Evolutionary conservation across 2,113 vertebrate species (phyloP).

Genomic region (Stomatorhinus ivindoensis): DNA sequence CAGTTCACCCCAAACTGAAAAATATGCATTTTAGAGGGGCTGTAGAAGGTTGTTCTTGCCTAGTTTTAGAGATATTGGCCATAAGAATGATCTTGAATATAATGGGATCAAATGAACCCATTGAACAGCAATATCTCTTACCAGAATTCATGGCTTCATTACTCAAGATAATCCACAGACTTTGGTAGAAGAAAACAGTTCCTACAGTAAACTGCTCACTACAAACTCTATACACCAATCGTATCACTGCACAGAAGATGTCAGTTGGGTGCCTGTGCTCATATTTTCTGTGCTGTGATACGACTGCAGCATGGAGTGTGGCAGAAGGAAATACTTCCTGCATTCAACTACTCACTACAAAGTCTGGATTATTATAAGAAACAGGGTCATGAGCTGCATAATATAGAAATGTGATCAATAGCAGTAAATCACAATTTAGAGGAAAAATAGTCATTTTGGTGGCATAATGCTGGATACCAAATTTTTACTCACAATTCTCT

Average conservation of each 20-base stretch:
- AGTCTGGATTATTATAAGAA: neutral
- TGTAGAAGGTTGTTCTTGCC: neutral
- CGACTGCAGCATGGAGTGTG: neutral
- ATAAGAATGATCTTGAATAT: neutral
- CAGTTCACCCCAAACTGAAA: neutral
- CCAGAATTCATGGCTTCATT: neutral
- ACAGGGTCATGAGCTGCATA: neutral
- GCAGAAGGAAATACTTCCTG: neutral
- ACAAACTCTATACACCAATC: neutral
- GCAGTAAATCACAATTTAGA: neutral
- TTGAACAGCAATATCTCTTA: neutral
- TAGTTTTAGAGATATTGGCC: neutral
- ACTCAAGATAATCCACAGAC: neutral
- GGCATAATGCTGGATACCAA: neutral
- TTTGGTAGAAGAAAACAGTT: neutral
- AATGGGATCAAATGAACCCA: neutral
- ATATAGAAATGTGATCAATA: neutral
- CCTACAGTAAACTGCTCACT: too few relatives aligned
- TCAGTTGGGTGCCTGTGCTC: neutral
- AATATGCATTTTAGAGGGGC: neutral
- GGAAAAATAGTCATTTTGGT: neutral
- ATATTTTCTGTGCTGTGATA: neutral
- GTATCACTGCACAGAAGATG: neutral
- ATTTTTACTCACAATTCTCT: slow-evolving; percentile 81
- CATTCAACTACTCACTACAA: neutral